Evolutionary conservation across 1,140 invertebrate genomes (phyloP), one percentile per base, ranked within the genome.

Genomic region (Ylistrum balloti): DNA sequence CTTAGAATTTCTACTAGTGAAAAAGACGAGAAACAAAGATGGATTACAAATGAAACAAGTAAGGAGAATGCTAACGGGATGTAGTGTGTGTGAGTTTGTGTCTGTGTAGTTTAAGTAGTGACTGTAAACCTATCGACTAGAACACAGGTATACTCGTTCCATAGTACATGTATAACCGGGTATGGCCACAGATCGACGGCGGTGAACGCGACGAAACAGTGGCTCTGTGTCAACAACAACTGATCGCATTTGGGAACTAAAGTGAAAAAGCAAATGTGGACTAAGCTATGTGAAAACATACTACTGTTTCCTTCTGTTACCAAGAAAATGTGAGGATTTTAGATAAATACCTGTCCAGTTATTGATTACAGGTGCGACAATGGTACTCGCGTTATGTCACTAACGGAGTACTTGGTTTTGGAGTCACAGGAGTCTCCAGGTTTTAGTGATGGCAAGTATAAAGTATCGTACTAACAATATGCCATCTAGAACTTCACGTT

Each of bases 161-260:
- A 3, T 56, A 22, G 45, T 56, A 15, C n/a, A n/a, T n/a, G 45
- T 48, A 48, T 20, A 17, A 74, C 28, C 56, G 56, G 56, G 56
- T 74, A 74, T 74, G 56, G 56, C 56, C 13, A 74, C 56, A n/a
- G 56, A 74, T 11, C 56, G 56, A 74, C 56, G 56, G 56, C 56
- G 56, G 56, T 74, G 56, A 74, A 74, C 56, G 56, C 56, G 56
- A 28, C 56, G 56, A 74, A 74, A 74, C 56, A 74, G 56, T 74
- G 56, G 28, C 9, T 74, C 56, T 74, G 56, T 74, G 56, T 74
- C 56, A 74, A 74, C 56, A 74, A 56, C 15, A 17, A 74, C 56
- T 74, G 56, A 74, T 74, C 56, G 56, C 56, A 74, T 74, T 74
- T 74, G 56, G 45, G 56, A 74, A 74, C 56, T 74, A 74, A 74